phyloP scores from a whole-genome alignment of 2,113 vertebrate genomes.

The Brachionichthys hirsutus region DNA sequence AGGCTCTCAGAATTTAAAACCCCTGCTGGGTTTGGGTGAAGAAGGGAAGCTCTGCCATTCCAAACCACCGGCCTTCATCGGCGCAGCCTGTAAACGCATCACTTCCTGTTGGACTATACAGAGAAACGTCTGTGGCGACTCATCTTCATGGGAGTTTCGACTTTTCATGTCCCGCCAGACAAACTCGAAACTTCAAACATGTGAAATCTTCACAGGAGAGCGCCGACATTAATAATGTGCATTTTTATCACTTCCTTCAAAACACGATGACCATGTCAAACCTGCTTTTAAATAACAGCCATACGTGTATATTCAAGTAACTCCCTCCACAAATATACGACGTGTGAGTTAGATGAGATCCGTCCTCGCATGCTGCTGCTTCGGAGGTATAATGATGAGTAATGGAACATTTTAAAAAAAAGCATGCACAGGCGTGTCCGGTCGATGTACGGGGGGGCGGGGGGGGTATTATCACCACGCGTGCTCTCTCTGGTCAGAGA shows the following conservation, averaged over 20 bases:
- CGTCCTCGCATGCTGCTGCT: not conserved
- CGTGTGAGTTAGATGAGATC: conserved; percentile 1
- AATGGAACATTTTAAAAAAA: conserved; percentile 21
- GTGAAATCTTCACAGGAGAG: not conserved
- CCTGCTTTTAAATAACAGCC: conserved; percentile 5
- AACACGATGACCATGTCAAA: not conserved
- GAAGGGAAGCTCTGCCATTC: too few relatives aligned
- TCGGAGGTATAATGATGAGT: conserved; percentile 26
- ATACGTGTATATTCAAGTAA: conserved; percentile 1
- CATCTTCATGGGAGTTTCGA: too few relatives aligned
- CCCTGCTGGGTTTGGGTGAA: too few relatives aligned
- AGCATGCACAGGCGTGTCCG: conserved; percentile 19
- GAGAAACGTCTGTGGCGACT: too few relatives aligned
- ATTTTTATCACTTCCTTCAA: too few relatives aligned
- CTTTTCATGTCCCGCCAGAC: too few relatives aligned
- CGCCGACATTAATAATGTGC: not conserved
- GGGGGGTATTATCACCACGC: conserved; percentile 46
- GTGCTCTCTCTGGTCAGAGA: conserved; percentile 24
- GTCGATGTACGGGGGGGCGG: conserved; percentile 34
- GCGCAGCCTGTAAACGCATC: too few relatives aligned
- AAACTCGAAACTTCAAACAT: not conserved
- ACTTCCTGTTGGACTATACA: too few relatives aligned
- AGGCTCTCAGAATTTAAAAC: too few relatives aligned
- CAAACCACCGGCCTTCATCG: too few relatives aligned
- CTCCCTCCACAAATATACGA: conserved; percentile 11